Percentiles rank a stretch among this genome's conserved stretches.
Conservation (phyloP, 2,113 vertebrate species). For the Platichthys stellatus region DNA sequence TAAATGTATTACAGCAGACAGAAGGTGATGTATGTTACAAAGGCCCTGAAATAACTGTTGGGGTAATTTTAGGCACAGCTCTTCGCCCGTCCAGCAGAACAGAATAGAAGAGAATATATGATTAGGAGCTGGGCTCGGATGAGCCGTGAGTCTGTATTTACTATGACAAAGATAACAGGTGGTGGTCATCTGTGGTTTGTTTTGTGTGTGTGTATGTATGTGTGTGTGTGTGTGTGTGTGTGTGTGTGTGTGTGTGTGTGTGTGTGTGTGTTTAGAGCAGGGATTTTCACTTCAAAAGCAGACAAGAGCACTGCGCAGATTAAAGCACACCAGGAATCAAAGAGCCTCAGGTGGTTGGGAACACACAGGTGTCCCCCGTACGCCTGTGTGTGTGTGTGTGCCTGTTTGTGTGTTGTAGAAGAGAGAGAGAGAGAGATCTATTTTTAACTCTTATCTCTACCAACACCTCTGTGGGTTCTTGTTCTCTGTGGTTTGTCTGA, state of each 20-base stretch:
- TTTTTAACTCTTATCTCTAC: constrained; percentile 39
- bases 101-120: constrained; percentile 30
- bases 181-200: constrained; percentile 28
- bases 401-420: constrained; percentile 14
- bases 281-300: constrained; percentile 84
- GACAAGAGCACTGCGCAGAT: constrained; percentile 75
- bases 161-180: constrained; percentile 57
- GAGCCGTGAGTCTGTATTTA: constrained; percentile 16
- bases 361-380: constrained; percentile 68
- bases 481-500: not conserved
- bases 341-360: constrained; percentile 74
- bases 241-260: not conserved
- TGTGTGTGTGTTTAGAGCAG: constrained; percentile 10
- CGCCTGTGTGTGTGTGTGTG: constrained; percentile 12
- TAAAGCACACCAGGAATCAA: constrained; percentile 84
- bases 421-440: constrained; percentile 25
- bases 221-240: not conserved
- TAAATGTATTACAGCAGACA: constrained; percentile 64
- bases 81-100: constrained; percentile 13
- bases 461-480: constrained; percentile 20
- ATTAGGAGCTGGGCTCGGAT: constrained; percentile 29
- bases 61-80: constrained; percentile 58
- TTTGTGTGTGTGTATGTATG: not conserved
- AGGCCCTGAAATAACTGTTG: constrained; percentile 62
- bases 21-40: constrained; percentile 65